These are phyloP conservation scores for Xestia c-nigrum DNA, from an alignment of 2,888 invertebrate genomes.

Conservation along the genomic window DNA sequence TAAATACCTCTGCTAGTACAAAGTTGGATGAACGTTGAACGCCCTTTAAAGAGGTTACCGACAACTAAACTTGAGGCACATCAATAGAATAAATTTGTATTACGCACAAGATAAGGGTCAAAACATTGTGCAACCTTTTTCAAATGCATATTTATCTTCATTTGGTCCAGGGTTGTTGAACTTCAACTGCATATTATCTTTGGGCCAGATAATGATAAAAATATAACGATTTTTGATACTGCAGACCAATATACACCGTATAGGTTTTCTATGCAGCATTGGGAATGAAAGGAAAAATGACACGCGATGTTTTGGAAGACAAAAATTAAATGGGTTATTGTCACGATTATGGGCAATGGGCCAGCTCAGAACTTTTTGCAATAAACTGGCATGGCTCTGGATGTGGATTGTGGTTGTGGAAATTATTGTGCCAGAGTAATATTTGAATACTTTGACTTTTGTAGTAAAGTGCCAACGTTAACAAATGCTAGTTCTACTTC, in stretches of 20 bases:
- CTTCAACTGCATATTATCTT: constrained; percentile 19
- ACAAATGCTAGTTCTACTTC: constrained; percentile 8
- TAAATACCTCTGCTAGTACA: constrained; percentile 53
- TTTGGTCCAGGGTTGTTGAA: constrained; percentile 41
- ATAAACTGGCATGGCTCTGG: constrained; percentile 19
- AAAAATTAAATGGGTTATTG: constrained; percentile 45
- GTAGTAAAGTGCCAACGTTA: not conserved
- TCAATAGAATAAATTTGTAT: constrained; percentile 60
- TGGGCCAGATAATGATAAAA: constrained; percentile 2
- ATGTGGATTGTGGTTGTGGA: constrained; percentile 15
- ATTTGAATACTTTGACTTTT: not conserved
- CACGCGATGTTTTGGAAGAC: constrained; percentile 45
- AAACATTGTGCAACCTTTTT: constrained; percentile 59
- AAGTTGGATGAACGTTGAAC: constrained; percentile 63
- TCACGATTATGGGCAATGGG: constrained; percentile 52
- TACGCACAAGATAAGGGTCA: constrained; percentile 64
- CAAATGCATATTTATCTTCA: constrained; percentile 59
- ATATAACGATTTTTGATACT: constrained; percentile 13
- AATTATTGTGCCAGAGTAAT: constrained; percentile 8
- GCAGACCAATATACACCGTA: constrained; percentile 5
- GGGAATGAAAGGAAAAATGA: constrained; percentile 26
- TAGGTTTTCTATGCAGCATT: constrained; percentile 12
- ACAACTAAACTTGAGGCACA: constrained; percentile 55
- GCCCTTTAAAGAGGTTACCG: constrained; percentile 67
- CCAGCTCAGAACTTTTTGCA: constrained; percentile 43